Evolutionary conservation across 2,113 vertebrate genomes (phyloP), one percentile per base, ranked within the genome.

Genomic region (Urocitellus parryii): DNA sequence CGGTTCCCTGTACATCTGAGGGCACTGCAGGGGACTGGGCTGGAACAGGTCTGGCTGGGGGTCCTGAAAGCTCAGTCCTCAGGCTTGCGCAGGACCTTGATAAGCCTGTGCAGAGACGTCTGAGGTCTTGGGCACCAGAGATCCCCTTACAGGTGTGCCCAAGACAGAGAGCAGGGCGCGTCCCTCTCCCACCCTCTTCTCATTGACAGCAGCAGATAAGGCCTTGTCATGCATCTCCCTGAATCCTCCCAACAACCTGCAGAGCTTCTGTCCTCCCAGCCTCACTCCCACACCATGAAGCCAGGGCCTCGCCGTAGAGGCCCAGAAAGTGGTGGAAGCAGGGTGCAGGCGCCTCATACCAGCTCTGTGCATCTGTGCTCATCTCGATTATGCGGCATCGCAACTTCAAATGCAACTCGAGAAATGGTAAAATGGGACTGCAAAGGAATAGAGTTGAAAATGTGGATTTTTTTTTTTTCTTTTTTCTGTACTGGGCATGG

Each of bases 151-250:
- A 27, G 16, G 29, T 13, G 9, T n/a, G 39, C 79, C 68, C 37
- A 74, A 14, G 0, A 8, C 13, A 68, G 82, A 74, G 34, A 45
- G 53, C 37, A 24, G 39, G n/a, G 68, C 22, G 53, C 17, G 16
- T 68, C 37, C 65, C 9, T 65, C 7, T 61, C 29, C 37, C 25
- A 56, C 24, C 32, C 12, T 61, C 48, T 42, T 39, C 37, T 39
- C 45, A 42, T 11, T 2, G 24, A 48, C 14, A 27, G 13, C 39
- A 25, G 77, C 65, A 48, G 39, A 67, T 73, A 29, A 88, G 76
- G 77, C 24, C 20, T 4, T 18, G 13, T 27, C n/a, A 17, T 0
- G 22, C 53, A 53, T 56, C 48, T 29, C 24, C 0, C 39, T 0
- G 4, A 24, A 70, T 53, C 42, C 58, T 65, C 79, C 58, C 68